phyloP scores from a whole-genome alignment of 2,888 invertebrate species.

The Melangyna quadrimaculata region DNA sequence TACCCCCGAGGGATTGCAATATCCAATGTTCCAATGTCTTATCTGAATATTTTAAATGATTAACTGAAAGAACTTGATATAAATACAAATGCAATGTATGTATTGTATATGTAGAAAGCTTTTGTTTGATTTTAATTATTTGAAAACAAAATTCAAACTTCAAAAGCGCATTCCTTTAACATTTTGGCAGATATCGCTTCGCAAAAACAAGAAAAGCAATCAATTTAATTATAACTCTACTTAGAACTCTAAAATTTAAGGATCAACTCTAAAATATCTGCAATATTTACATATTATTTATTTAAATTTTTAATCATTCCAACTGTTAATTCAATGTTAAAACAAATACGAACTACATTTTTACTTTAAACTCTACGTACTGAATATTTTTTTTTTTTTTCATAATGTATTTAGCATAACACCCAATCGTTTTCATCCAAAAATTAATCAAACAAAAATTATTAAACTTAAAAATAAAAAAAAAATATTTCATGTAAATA shows the following conservation, averaged over 20 bases:
- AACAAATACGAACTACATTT: slow-evolving; percentile 37
- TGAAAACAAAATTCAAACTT: not conserved
- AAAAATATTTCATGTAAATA: slow-evolving; percentile 11
- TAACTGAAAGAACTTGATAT: not conserved
- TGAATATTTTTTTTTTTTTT: slow-evolving; percentile 29
- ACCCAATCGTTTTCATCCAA: slow-evolving; percentile 66
- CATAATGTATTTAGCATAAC: slow-evolving; percentile 53
- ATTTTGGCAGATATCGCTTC: not conserved
- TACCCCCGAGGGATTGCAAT: not conserved
- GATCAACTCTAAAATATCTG: slow-evolving; percentile 65
- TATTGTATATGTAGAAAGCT: not conserved
- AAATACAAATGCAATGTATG: not conserved
- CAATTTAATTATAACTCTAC: slow-evolving; percentile 38
- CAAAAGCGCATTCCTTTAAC: slow-evolving; percentile 36
- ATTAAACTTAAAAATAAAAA: slow-evolving; percentile 32
- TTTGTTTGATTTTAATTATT: not conserved
- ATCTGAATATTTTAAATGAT: not conserved
- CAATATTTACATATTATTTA: slow-evolving; percentile 57
- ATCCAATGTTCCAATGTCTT: not conserved
- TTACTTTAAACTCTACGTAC: slow-evolving; percentile 45
- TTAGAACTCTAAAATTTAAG: slow-evolving; percentile 43
- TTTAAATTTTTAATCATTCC: slow-evolving; percentile 35
- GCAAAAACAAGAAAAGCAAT: slow-evolving; percentile 40
- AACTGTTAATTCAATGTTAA: slow-evolving; percentile 52
- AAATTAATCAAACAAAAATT: slow-evolving; percentile 47